Evolutionary conservation across 2,113 vertebrate genomes (phyloP), one percentile per base, ranked within the genome.

Genomic region (Pachycephala philippinensis): DNA sequence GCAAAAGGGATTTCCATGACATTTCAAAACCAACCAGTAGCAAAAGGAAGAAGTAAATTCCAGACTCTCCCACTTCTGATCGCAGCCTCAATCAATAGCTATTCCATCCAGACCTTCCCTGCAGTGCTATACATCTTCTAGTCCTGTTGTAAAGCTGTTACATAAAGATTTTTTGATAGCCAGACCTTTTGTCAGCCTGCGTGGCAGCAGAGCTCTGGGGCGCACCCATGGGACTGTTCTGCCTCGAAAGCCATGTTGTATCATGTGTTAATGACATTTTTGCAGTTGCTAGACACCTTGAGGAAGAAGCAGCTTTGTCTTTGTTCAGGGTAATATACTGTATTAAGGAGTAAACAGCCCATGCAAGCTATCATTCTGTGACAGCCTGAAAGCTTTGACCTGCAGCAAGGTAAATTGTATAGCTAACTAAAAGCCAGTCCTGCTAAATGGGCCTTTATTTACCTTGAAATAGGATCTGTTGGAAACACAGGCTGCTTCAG

Each of bases 401-500:
- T 90, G 75, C 71, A 89, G 94, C 70, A 88, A 75, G 57, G 66
- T 82, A 82, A 95, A 96, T 84, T 65, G 65, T 90, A 75, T 53
- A 95, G 77, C 35, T 82, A 83, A 69, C 57, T 65, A 81, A 90
- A 94, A 81, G 42, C 45, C 33, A 79, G 68, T 63, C 50, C 93
- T 94, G 44, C 44, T 94, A 95, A 97, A 93, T 90, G 49, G 54
- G 23, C 40, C 57, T 96, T 96, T 93, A 89, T 97, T 97, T 94
- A 94, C 84, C 69, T 89, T 96, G 80, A 93, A 97, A 95, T 83
- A 53, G 66, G 49, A 80, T 87, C 44, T 6, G 3, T 94, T 87
- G 81, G 91, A 92, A 96, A 85, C 60, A 63, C 33, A 15, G 45
- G 12, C 40, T 52, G 13, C 90, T 93, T 84, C 79, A 63, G 40